Conservation (phyloP, 1,140 invertebrate genomes). For the Vollenhovia emeryi region DNA sequence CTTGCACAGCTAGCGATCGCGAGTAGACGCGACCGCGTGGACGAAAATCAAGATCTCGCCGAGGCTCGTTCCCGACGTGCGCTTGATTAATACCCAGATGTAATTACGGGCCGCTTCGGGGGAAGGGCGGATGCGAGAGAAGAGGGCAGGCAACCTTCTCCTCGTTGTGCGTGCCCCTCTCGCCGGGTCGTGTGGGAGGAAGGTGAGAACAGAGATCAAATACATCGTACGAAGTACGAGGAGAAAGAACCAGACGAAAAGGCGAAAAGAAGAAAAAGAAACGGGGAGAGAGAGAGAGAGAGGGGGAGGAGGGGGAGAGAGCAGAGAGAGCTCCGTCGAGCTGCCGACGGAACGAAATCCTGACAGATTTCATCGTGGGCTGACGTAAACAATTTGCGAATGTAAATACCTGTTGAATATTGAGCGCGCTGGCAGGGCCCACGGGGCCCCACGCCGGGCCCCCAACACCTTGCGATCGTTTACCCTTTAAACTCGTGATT, state of each 20-base stretch:
- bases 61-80: slow-evolving; percentile 64
- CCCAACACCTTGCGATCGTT: slow-evolving; percentile 80
- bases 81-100: slow-evolving; percentile 70
- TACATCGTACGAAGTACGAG: background rate
- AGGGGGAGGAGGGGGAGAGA: background rate
- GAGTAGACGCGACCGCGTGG: slow-evolving; percentile 11
- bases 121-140: slow-evolving; percentile 54
- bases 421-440: slow-evolving; percentile 75
- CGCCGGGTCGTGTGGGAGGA: slow-evolving; percentile 26
- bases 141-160: slow-evolving; percentile 28
- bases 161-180: background rate
- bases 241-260: background rate
- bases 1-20: slow-evolving; percentile 8
- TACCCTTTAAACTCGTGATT: slow-evolving; percentile 81
- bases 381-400: slow-evolving; percentile 85
- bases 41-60: slow-evolving; percentile 72
- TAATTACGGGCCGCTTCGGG: slow-evolving; percentile 69
- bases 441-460: slow-evolving; percentile 73
- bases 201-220: slow-evolving; percentile 43
- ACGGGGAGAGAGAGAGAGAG: background rate
- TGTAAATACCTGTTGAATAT: slow-evolving; percentile 85
- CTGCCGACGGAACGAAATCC: slow-evolving; percentile 76
- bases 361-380: slow-evolving; percentile 84
- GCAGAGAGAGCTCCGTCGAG: slow-evolving; percentile 68
- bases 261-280: background rate